Conservation (phyloP, 1,140 invertebrate species). For the Semibalanus balanoides region DNA sequence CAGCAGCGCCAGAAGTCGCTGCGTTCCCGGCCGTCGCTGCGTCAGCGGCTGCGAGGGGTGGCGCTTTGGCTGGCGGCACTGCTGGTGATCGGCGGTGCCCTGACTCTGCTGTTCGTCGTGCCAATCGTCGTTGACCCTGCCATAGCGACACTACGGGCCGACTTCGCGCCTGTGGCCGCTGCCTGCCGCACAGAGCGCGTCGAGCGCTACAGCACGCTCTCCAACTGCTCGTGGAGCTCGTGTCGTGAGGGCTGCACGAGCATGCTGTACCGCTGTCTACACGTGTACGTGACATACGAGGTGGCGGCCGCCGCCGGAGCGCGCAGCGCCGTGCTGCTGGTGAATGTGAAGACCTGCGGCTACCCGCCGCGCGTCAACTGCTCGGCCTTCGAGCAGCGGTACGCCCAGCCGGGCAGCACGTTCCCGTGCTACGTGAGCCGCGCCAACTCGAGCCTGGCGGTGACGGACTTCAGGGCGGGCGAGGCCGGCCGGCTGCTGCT, state of each 20-base stretch:
- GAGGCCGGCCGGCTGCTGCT: background rate
- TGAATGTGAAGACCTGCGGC: constrained; percentile 77
- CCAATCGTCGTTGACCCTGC: constrained; percentile 80
- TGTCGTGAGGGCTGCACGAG: constrained; percentile 72
- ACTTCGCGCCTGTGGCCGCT: constrained; percentile 64
- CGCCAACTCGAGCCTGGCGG: background rate
- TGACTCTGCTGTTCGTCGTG: constrained; percentile 75
- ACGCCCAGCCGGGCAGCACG: background rate
- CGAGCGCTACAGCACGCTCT: constrained; percentile 58
- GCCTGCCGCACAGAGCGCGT: constrained; percentile 66
- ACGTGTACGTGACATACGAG: constrained; percentile 56
- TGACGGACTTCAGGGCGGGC: background rate
- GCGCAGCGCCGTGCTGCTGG: constrained; percentile 39
- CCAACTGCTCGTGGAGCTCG: constrained; percentile 72
- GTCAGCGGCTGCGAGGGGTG: background rate
- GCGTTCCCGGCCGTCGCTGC: background rate
- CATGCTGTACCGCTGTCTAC: constrained; percentile 43
- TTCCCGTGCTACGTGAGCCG: background rate
- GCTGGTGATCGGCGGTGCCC: constrained; percentile 66
- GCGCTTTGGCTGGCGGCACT: constrained; percentile 52
- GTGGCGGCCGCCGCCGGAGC: background rate
- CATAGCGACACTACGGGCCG: constrained; percentile 67
- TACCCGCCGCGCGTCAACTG: constrained; percentile 79
- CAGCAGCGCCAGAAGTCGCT: background rate
- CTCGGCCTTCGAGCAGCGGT: constrained; percentile 35